Percentiles rank a stretch among this genome's conserved stretches.
phyloP scores from a whole-genome alignment of 2,797 vertebrate genomes.

The Chrysocyon brachyurus region DNA sequence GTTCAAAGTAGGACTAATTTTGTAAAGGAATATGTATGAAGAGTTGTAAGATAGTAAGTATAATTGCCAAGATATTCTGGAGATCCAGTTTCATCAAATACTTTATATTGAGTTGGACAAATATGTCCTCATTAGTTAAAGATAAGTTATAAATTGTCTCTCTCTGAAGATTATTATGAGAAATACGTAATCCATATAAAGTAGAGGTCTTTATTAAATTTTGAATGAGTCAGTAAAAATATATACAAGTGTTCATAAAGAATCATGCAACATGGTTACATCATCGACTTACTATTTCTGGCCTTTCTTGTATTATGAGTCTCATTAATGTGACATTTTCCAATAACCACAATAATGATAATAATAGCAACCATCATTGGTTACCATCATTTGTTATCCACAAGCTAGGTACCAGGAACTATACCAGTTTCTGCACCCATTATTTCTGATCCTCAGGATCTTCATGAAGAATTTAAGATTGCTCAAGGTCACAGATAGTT shows the following conservation, averaged over 20 bases:
- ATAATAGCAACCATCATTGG: background rate
- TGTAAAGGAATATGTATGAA: background rate
- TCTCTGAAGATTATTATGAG: background rate
- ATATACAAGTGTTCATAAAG: background rate
- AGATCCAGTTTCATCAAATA: background rate
- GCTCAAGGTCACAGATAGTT: background rate
- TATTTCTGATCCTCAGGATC: background rate
- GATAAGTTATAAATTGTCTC: background rate
- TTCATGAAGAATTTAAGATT: background rate
- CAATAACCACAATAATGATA: background rate
- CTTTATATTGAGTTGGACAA: background rate
- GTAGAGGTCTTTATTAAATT: background rate
- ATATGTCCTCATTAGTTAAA: background rate
- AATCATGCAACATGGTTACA: background rate
- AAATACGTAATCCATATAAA: background rate
- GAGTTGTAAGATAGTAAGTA: background rate
- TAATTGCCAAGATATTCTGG: background rate
- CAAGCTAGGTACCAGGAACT: background rate
- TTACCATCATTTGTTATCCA: background rate
- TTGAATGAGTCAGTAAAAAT: background rate
- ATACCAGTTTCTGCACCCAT: background rate
- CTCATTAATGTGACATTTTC: background rate
- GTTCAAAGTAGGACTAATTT: background rate
- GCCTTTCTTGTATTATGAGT: background rate
- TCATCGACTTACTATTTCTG: background rate